phyloP scores from a whole-genome alignment of 2,797 vertebrate species.

The Acomys russatus region DNA sequence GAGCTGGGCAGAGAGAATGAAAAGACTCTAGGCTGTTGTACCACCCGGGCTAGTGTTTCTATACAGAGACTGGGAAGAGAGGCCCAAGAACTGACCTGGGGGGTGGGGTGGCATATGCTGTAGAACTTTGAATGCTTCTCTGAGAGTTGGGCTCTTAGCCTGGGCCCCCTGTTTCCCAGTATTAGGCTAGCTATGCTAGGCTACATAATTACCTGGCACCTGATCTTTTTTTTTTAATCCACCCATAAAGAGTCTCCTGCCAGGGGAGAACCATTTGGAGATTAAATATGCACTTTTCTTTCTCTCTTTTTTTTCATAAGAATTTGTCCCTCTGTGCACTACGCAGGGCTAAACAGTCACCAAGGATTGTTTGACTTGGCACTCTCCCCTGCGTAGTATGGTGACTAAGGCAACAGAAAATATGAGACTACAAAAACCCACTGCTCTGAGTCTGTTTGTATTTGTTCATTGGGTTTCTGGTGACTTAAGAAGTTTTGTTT shows the following conservation, averaged over 20 bases:
- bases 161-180: background rate
- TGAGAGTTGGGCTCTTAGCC: background rate
- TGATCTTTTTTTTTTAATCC: background rate
- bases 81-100: background rate
- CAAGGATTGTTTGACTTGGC: background rate
- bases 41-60: background rate
- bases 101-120: background rate
- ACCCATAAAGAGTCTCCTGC: background rate
- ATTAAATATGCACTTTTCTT: background rate
- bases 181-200: background rate
- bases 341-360: background rate
- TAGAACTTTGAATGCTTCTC: background rate
- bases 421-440: background rate
- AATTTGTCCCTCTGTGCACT: conserved; percentile 11
- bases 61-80: background rate
- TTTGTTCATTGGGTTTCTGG: background rate
- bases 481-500: conserved; percentile 14
- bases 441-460: background rate
- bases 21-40: background rate
- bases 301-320: background rate
- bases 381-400: background rate
- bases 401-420: background rate
- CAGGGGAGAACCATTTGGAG: background rate
- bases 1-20: background rate
- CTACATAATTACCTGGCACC: background rate